These are phyloP conservation scores for Scrobipalpa costella DNA, from an alignment of 2,888 invertebrate genomes.

Conservation along the genomic window DNA sequence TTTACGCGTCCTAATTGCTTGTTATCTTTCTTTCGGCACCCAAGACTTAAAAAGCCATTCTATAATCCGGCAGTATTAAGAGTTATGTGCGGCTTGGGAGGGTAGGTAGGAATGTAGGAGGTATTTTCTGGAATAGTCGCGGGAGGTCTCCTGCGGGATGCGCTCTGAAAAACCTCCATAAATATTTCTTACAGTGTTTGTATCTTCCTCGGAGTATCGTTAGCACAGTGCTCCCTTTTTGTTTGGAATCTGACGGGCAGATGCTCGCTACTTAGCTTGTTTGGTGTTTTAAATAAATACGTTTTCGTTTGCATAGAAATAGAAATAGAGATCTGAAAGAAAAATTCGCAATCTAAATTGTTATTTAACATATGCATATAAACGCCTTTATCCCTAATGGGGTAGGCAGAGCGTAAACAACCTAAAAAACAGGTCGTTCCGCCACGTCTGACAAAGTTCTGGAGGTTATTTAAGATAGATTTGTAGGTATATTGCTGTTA, in stretches of 20 bases:
- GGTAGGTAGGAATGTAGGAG: slow-evolving; percentile 65
- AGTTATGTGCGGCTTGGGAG: slow-evolving; percentile 76
- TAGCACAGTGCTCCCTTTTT: slow-evolving; percentile 72
- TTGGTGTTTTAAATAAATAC: background rate
- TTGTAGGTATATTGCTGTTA: too few species aligned
- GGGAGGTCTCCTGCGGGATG: slow-evolving; percentile 69
- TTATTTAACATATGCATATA: too few species aligned
- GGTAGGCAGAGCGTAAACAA: too few species aligned
- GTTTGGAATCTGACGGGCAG: slow-evolving; percentile 57
- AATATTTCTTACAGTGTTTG: slow-evolving; percentile 80
- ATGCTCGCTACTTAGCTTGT: slow-evolving; percentile 50
- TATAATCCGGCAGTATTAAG: slow-evolving; percentile 75
- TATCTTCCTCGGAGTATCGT: slow-evolving; percentile 79
- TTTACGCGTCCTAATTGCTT: slow-evolving; percentile 43
- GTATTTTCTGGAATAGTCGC: slow-evolving; percentile 68
- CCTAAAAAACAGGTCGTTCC: too few species aligned
- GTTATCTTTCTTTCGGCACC: slow-evolving; percentile 76
- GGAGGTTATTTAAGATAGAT: too few species aligned
- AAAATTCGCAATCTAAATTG: too few species aligned
- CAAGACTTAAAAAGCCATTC: slow-evolving; percentile 73
- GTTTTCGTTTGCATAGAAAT: background rate
- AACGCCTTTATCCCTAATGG: too few species aligned
- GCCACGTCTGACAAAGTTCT: too few species aligned
- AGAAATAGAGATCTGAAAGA: too few species aligned
- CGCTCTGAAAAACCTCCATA: slow-evolving; percentile 79